phyloP scores from a whole-genome alignment of 2,888 invertebrate genomes.

The Ecdyonurus torrentis region DNA sequence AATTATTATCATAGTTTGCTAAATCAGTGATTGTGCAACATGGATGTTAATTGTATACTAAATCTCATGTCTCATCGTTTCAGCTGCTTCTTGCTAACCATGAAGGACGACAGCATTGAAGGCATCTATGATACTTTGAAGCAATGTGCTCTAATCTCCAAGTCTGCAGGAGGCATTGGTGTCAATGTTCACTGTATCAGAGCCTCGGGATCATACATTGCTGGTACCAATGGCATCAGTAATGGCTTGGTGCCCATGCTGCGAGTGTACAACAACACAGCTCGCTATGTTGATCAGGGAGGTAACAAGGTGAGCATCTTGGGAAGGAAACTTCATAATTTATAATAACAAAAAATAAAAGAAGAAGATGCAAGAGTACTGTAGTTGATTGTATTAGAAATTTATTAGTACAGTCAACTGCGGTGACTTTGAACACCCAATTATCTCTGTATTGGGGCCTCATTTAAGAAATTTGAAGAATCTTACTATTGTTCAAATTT shows the following conservation, averaged over 20 bases:
- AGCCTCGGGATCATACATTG: slow-evolving; percentile 78
- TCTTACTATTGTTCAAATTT: too few species aligned
- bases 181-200: slow-evolving; percentile 91
- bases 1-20: background rate
- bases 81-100: slow-evolving; percentile 85
- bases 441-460: too few species aligned
- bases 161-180: slow-evolving; percentile 95
- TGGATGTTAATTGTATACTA: background rate
- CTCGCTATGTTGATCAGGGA: slow-evolving; percentile 93
- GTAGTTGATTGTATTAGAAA: too few species aligned
- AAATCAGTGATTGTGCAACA: background rate
- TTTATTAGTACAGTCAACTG: too few species aligned
- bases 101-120: slow-evolving; percentile 88
- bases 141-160: slow-evolving; percentile 89
- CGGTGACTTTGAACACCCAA: too few species aligned
- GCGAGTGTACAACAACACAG: slow-evolving; percentile 87
- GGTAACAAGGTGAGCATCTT: slow-evolving; percentile 78
- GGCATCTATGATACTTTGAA: slow-evolving; percentile 86
- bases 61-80: slow-evolving; percentile 71
- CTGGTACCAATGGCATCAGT: slow-evolving; percentile 85
- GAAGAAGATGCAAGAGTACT: too few species aligned
- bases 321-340: too few species aligned
- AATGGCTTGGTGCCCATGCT: slow-evolving; percentile 95
- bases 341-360: too few species aligned
- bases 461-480: too few species aligned